Conservation (phyloP, 1,140 invertebrate genomes). For the Cotesia glomerata region DNA sequence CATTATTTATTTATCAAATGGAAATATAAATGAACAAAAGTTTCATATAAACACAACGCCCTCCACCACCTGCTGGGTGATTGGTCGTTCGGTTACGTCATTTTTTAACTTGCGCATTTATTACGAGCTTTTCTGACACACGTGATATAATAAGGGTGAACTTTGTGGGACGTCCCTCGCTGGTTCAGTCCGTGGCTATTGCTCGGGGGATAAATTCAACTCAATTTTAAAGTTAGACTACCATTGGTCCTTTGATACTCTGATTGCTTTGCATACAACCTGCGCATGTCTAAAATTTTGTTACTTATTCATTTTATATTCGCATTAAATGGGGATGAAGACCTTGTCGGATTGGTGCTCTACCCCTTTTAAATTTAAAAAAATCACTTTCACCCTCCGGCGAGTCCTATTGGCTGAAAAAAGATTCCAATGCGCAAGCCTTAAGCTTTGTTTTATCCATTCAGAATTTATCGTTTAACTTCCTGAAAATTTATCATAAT, state of each 20-base stretch:
- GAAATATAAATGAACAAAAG: conserved; percentile 2
- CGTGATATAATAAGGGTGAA: conserved; percentile 54
- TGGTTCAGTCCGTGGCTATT: conserved; percentile 15
- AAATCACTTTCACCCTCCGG: conserved; percentile 14
- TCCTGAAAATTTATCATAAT: too few species aligned
- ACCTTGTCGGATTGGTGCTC: conserved; percentile 28
- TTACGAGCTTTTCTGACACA: conserved; percentile 42
- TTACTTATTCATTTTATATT: conserved; percentile 10
- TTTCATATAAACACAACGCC: conserved; percentile 1
- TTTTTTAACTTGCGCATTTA: conserved; percentile 51
- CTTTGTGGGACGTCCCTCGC: conserved; percentile 34
- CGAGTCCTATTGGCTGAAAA: conserved; percentile 1
- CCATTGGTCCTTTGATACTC: conserved; percentile 35
- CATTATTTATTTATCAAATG: too few species aligned
- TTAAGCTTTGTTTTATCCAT: background rate
- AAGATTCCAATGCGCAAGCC: background rate
- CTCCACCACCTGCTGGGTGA: conserved; percentile 51
- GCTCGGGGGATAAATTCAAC: conserved; percentile 21
- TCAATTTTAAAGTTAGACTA: conserved; percentile 47
- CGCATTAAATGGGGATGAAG: conserved; percentile 25
- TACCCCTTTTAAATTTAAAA: conserved; percentile 40
- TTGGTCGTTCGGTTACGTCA: conserved; percentile 57
- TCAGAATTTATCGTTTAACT: background rate
- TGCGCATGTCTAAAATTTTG: conserved; percentile 43
- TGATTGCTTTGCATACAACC: conserved; percentile 44